These are phyloP conservation scores for Ormyrus thymus DNA, from an alignment of 2,888 invertebrate species.

Conservation along the genomic window DNA sequence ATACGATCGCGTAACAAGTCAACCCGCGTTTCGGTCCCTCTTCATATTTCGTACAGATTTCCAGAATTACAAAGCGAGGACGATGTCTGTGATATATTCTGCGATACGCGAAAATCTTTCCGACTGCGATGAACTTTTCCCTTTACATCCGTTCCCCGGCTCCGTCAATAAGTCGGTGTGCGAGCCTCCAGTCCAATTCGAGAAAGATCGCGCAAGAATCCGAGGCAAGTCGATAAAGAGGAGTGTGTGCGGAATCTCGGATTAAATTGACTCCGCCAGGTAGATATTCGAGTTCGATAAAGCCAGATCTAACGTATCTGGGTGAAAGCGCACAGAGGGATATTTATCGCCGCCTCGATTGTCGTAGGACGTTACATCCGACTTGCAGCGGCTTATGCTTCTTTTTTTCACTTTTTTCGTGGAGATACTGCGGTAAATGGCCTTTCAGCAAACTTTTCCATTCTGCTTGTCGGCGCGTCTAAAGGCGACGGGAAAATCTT, in stretches of 20 bases:
- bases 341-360: too few relatives aligned
- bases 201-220: constrained; percentile 37
- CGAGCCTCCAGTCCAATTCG: constrained; percentile 7
- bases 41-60: too few relatives aligned
- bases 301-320: neutral
- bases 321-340: neutral
- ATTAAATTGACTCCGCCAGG: neutral
- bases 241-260: neutral
- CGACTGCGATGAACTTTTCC: constrained; percentile 5
- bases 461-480: too few relatives aligned
- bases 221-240: constrained; percentile 38
- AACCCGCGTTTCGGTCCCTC: too few relatives aligned
- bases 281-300: constrained; percentile 4
- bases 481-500: too few relatives aligned
- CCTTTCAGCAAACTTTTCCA: too few relatives aligned
- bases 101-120: constrained; percentile 25
- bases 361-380: too few relatives aligned
- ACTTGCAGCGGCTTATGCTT: too few relatives aligned
- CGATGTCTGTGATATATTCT: constrained; percentile 27
- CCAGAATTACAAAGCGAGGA: constrained; percentile 13
- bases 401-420: too few relatives aligned
- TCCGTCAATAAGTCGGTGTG: constrained; percentile 25
- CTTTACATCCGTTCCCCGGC: neutral
- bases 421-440: too few relatives aligned
- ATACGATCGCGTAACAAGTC: neutral